Conservation (phyloP, 2,113 vertebrate genomes). For the Speoplatyrhinus poulsoni region DNA sequence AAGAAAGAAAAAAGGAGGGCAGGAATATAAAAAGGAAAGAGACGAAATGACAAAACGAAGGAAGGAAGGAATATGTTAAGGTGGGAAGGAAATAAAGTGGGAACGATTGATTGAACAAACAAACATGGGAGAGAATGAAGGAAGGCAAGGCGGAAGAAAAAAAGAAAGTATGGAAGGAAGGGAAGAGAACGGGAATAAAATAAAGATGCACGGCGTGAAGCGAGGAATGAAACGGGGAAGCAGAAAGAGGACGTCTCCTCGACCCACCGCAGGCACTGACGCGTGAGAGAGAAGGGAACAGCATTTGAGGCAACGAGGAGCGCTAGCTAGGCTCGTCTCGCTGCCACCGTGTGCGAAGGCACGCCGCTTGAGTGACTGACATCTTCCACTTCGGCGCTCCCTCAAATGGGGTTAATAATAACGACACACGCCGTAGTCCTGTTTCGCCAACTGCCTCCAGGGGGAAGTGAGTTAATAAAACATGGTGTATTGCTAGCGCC, state of each 20-base stretch:
- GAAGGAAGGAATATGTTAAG: constrained; percentile 30
- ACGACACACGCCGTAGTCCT: constrained; percentile 23
- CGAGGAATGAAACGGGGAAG: not conserved
- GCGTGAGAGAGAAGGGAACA: too few species aligned
- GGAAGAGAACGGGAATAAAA: constrained; percentile 2
- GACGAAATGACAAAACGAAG: constrained; percentile 4
- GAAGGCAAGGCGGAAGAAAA: not conserved
- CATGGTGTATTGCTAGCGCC: constrained; percentile 44
- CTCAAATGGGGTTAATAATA: constrained; percentile 59
- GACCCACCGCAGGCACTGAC: too few species aligned
- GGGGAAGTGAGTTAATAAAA: constrained; percentile 28
- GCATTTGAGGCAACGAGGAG: too few species aligned
- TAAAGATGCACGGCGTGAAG: not conserved
- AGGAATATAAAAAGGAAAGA: not conserved
- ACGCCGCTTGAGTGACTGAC: constrained; percentile 3
- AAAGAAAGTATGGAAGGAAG: not conserved
- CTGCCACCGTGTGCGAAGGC: not conserved
- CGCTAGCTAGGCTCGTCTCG: too few species aligned
- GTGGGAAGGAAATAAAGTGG: not conserved
- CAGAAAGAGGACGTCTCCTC: not conserved
- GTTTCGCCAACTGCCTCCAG: constrained; percentile 24
- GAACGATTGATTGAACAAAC: constrained; percentile 18
- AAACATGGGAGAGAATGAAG: not conserved
- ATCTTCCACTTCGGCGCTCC: constrained; percentile 11
- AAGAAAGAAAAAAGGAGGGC: not conserved